Base-by-base conservation (phyloP, 2,888 invertebrate genomes). In the Dione vanillae region DNA sequence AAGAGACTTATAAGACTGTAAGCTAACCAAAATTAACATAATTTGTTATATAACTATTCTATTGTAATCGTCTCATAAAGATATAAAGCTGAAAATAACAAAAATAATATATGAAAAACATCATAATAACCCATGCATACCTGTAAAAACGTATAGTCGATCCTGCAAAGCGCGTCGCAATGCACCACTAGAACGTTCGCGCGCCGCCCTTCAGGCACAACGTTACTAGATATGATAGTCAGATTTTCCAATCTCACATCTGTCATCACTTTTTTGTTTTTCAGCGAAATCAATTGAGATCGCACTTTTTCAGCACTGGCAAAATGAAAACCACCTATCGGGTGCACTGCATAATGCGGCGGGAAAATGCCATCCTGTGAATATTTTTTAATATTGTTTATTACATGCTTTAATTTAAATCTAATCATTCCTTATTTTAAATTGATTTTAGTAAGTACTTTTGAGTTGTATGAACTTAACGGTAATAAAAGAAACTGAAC, bases 141-240 rank as follows among this genome's bases (percentile, higher is more conserved):
- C 91, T 96, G 94, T 74, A 95, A 92, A 73, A 96, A 95, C 0
- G 96, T 96, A 81, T 94, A 96, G 82, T 96, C 96, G 76, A 95
- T 86, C 77, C 94, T 94, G 67, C 94, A 93, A 61, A 96, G 90
- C 67, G 94, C 93, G 65, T 93, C 90, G 80, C 96, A 96, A 79
- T 96, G 94, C 12, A 96, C 85, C 19, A 96, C 95, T 20, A 96
- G 79, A 16, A 87, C 67, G 56, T 83, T 80, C 9, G 83, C 59
- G 35, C 76, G 73, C 35, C 74, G 77, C 40, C 37, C 74, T 16
- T 52, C 66, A 8, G 40, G 49, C 19, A 35, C 65, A 40, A 71
- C 65, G 62, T 75, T 67, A 14, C 65, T 67, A 37, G 73, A 43
- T 37, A 74, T 69, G 9, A 74, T 64, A 7, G 76, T 72, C 9